Conservation (phyloP, 2,113 vertebrate genomes). For the Rhipidura dahli region DNA sequence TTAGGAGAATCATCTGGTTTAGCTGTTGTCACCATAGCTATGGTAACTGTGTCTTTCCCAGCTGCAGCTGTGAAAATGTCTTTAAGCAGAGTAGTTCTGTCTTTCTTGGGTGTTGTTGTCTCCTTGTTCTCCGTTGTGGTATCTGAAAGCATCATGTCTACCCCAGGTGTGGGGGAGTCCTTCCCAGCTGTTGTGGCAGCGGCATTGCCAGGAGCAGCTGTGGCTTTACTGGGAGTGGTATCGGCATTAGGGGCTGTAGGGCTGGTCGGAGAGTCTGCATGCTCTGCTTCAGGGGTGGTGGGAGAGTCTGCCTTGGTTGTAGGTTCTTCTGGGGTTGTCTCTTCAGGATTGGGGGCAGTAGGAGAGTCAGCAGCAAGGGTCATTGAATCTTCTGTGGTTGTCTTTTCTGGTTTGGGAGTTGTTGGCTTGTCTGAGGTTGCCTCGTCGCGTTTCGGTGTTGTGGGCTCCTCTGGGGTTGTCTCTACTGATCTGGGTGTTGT, state of each 20-base stretch:
- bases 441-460: too few species aligned
- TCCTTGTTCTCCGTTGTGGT: background rate
- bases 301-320: background rate
- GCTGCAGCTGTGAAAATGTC: background rate
- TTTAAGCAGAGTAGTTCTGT: background rate
- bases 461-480: fast-evolving
- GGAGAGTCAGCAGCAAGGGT: background rate
- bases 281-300: background rate
- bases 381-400: fast-evolving
- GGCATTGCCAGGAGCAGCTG: background rate
- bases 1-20: background rate
- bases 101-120: background rate
- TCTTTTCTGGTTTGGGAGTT: fast-evolving
- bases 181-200: background rate
- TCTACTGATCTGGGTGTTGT: background rate
- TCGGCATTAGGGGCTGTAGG: background rate
- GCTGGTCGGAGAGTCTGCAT: fast-evolving
- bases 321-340: background rate
- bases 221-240: background rate
- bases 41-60: background rate
- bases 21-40: background rate
- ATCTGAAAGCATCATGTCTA: background rate
- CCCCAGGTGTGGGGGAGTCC: background rate
- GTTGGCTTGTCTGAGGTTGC: too few species aligned
- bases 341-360: fast-evolving